Evolutionary conservation across 2,888 invertebrate species (phyloP).

Genomic region (Sinopyrophorus schimmeli): DNA sequence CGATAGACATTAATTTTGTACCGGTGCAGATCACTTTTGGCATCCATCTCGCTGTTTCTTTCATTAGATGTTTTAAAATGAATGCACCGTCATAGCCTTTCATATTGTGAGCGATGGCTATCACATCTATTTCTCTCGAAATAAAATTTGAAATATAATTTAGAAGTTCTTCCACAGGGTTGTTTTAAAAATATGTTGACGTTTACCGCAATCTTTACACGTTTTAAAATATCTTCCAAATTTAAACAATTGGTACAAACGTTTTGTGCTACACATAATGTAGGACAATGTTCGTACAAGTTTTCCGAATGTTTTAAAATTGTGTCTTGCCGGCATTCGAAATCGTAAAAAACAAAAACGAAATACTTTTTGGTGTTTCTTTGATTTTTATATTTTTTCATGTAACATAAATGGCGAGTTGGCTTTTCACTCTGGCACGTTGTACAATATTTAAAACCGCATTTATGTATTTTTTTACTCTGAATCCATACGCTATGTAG

Average conservation of each 20-base stretch:
- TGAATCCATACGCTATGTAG: neutral
- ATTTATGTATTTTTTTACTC: neutral
- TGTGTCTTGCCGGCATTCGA: neutral
- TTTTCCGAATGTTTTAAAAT: neutral
- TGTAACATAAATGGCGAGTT: slow-evolving; percentile 18
- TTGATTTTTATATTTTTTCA: slow-evolving; percentile 2
- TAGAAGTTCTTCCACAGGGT: neutral
- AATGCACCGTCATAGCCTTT: slow-evolving; percentile 22
- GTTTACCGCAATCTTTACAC: neutral
- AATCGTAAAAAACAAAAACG: slow-evolving; percentile 8
- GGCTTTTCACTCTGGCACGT: slow-evolving; percentile 2
- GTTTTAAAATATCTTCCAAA: neutral
- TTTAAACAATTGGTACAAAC: neutral
- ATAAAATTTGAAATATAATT: neutral
- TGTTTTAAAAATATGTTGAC: neutral
- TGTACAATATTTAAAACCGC: neutral
- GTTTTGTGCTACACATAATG: slow-evolving; percentile 1
- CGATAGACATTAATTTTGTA: slow-evolving; percentile 17
- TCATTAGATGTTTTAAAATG: slow-evolving; percentile 13
- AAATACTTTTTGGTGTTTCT: neutral
- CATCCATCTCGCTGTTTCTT: slow-evolving; percentile 6
- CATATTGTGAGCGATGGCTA: slow-evolving; percentile 20
- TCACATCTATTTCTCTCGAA: slow-evolving; percentile 1
- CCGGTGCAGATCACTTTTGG: slow-evolving; percentile 19
- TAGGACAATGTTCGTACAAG: neutral